Conservation (phyloP, 2,797 vertebrate genomes). For the Tinamus major region DNA sequence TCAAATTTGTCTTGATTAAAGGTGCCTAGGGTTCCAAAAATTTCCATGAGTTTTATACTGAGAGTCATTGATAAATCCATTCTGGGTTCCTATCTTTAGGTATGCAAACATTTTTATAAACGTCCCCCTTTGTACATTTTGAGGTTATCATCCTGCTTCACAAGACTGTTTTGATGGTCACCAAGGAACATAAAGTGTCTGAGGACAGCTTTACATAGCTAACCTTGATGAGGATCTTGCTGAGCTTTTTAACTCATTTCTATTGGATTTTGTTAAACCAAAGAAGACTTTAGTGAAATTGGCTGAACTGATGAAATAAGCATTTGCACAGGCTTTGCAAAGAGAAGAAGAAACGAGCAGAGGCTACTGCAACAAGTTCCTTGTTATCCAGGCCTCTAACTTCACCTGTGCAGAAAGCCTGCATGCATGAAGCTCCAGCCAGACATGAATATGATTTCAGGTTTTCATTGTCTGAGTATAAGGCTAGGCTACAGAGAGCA, state of each 20-base stretch:
- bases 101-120: not conserved
- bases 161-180: fast-evolving
- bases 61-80: fast-evolving
- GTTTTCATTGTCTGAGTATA: constrained; percentile 14
- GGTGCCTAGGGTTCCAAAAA: not conserved
- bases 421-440: not conserved
- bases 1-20: not conserved
- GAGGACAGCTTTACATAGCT: not conserved
- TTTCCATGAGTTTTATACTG: not conserved
- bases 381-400: not conserved
- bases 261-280: fast-evolving
- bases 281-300: not conserved
- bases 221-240: not conserved
- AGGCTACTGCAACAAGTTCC: not conserved
- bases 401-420: not conserved
- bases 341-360: not conserved
- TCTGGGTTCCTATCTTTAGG: not conserved
- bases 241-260: not conserved
- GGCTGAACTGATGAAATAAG: not conserved
- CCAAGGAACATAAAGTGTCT: fast-evolving
- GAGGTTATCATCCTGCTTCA: not conserved
- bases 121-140: fast-evolving
- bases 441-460: constrained; percentile 24
- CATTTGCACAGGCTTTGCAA: not conserved
- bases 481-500: constrained; percentile 5